phyloP scores from a whole-genome alignment of 2,888 invertebrate genomes.

The Gymnoscelis rufifasciata region DNA sequence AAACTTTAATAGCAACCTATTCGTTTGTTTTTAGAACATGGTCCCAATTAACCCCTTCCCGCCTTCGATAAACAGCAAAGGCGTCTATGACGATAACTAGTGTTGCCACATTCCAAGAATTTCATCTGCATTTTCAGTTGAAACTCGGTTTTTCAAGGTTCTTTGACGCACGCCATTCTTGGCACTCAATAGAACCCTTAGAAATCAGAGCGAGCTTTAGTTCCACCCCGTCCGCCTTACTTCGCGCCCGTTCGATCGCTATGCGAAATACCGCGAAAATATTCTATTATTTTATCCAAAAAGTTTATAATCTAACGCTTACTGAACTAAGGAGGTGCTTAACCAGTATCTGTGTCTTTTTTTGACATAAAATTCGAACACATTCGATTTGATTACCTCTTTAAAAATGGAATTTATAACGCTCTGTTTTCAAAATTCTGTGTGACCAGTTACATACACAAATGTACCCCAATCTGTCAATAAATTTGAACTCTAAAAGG shows the following conservation, averaged over 20 bases:
- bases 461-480: no score
- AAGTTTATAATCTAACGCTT: neutral
- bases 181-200: slow-evolving; percentile 62
- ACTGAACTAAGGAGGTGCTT: no score
- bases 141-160: slow-evolving; percentile 42
- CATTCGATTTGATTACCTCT: no score
- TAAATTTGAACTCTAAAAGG: no score
- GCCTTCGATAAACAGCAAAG: neutral
- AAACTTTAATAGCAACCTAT: no score
- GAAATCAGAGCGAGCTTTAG: slow-evolving; percentile 51
- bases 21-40: no score
- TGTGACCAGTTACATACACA: slow-evolving; percentile 2
- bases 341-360: no score
- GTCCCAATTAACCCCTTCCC: neutral
- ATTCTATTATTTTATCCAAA: slow-evolving; percentile 1
- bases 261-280: slow-evolving; percentile 51
- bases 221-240: slow-evolving; percentile 54
- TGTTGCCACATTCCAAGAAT: slow-evolving; percentile 20
- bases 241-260: slow-evolving; percentile 48
- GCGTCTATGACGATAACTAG: neutral
- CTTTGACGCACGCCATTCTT: slow-evolving; percentile 47
- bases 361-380: no score
- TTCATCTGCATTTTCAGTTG: slow-evolving; percentile 19
- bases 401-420: slow-evolving; percentile 7
- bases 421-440: slow-evolving; percentile 13